These are phyloP conservation scores for Globodera rostochiensis DNA, from an alignment of 1,140 invertebrate species.

Conservation along the genomic window DNA sequence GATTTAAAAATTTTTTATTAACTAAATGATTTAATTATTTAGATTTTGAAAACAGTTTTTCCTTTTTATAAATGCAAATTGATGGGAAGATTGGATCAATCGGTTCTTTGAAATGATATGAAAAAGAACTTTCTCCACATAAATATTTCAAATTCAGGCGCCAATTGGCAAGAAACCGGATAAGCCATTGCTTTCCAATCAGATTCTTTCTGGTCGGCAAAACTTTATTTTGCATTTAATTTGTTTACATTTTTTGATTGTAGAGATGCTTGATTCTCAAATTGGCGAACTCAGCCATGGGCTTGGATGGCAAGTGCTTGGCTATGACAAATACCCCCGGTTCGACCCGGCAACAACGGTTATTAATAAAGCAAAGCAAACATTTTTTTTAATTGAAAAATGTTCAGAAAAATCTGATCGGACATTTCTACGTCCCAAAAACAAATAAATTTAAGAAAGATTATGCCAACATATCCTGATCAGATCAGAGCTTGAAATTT, in stretches of 20 bases:
- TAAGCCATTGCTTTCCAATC: slow-evolving; percentile 42
- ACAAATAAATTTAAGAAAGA: no score
- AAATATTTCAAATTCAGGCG: slow-evolving; percentile 2
- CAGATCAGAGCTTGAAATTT: background rate
- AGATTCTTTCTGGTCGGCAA: slow-evolving; percentile 40
- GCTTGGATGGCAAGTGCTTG: slow-evolving; percentile 50
- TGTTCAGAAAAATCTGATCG: background rate
- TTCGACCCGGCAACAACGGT: slow-evolving; percentile 52
- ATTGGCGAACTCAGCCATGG: slow-evolving; percentile 46
- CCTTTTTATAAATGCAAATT: no score
- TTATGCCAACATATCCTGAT: no score
- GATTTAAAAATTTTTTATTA: no score
- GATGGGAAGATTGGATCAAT: no score
- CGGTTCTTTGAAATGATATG: background rate
- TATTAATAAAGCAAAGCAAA: background rate
- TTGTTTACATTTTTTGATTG: background rate
- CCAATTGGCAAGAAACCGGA: slow-evolving; percentile 49
- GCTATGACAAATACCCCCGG: slow-evolving; percentile 48
- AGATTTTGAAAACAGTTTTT: no score
- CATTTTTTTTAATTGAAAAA: background rate
- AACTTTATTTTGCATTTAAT: background rate
- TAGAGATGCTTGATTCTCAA: slow-evolving; percentile 51
- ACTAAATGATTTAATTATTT: no score
- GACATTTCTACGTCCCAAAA: no score
- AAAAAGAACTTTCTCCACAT: slow-evolving; percentile 1